phyloP scores from a whole-genome alignment of 2,113 vertebrate genomes.

The Loxodonta africana region DNA sequence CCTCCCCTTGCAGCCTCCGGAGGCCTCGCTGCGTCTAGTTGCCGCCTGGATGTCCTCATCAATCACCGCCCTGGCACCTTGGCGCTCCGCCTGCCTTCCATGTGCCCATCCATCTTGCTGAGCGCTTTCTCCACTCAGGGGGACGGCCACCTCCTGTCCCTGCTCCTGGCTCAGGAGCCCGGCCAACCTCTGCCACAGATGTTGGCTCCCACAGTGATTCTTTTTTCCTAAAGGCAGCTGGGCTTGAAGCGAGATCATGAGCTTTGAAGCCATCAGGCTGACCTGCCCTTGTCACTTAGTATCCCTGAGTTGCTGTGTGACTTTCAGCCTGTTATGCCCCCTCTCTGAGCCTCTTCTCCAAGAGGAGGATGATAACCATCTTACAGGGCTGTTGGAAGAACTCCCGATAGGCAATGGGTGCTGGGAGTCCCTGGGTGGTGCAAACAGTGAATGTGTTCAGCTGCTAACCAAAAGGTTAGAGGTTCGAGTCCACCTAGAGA shows the following conservation, averaged over 20 bases:
- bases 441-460: not conserved
- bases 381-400: not conserved
- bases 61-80: slow-evolving; percentile 18
- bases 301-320: not conserved
- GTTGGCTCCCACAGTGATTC: not conserved
- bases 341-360: not conserved
- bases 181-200: not conserved
- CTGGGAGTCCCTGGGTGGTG: not conserved
- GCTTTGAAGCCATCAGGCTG: not conserved
- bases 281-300: accelerated
- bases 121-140: not conserved
- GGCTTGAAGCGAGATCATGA: not conserved
- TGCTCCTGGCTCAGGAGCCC: not conserved
- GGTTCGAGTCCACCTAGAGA: not conserved
- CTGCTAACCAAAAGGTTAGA: not conserved
- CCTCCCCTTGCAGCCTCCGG: slow-evolving; percentile 15
- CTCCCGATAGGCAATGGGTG: not conserved
- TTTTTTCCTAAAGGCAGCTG: not conserved
- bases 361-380: not conserved
- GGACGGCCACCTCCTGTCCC: not conserved
- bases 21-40: slow-evolving; percentile 8
- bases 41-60: slow-evolving; percentile 35
- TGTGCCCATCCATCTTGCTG: not conserved
- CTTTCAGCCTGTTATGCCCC: not conserved
- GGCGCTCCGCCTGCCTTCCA: not conserved